Evolutionary conservation across 2,113 vertebrate genomes (phyloP).

Genomic region (Hemichromis elongatus): DNA sequence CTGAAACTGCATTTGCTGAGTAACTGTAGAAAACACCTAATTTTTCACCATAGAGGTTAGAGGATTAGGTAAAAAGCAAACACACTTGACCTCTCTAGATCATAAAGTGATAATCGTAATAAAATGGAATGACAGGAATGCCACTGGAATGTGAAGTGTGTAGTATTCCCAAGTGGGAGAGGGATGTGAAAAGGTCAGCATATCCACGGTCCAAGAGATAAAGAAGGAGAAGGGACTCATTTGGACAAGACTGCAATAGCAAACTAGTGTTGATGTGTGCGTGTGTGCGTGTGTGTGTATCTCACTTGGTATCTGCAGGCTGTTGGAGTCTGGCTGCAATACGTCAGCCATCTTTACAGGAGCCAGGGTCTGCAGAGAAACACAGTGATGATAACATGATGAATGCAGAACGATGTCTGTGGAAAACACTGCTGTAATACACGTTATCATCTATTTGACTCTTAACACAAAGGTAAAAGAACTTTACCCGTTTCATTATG

Average conservation of each 20-base stretch:
- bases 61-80: background rate
- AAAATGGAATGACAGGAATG: slow-evolving; percentile 55
- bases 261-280: background rate
- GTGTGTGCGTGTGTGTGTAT: background rate
- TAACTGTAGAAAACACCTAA: background rate
- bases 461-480: background rate
- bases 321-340: slow-evolving; percentile 56
- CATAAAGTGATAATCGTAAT: background rate
- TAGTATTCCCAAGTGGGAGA: slow-evolving; percentile 38
- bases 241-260: background rate
- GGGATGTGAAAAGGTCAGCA: slow-evolving; percentile 18
- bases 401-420: background rate
- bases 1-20: background rate
- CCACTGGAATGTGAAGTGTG: slow-evolving; percentile 26
- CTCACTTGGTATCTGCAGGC: slow-evolving; percentile 69
- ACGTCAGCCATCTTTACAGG: slow-evolving; percentile 69
- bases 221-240: slow-evolving; percentile 3
- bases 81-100: background rate
- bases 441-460: background rate
- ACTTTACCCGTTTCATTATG: background rate
- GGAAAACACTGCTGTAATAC: background rate
- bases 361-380: slow-evolving; percentile 50
- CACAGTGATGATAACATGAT: background rate
- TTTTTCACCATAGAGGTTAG: background rate
- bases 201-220: slow-evolving; percentile 18